Evolutionary conservation across 2,888 invertebrate genomes (phyloP).

Genomic region (Pteria penguin): DNA sequence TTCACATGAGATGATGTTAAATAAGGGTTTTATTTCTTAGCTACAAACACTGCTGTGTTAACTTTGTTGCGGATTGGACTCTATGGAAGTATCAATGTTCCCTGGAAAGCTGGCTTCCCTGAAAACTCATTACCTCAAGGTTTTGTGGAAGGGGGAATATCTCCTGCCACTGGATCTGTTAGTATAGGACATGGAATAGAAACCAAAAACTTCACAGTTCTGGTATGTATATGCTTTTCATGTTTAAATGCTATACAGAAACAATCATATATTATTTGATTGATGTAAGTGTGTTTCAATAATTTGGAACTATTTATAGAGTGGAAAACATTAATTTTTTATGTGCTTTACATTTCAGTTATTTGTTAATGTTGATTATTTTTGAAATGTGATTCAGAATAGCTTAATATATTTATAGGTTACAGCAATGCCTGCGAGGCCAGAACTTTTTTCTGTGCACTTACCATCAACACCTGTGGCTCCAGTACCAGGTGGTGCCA

Average conservation of each 20-base stretch:
- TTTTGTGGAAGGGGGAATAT: conserved; percentile 65
- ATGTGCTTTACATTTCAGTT: background rate
- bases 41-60: conserved; percentile 54
- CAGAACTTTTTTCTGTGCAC: conserved; percentile 72
- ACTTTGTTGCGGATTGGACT: conserved; percentile 66
- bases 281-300: too few relatives aligned
- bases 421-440: conserved; percentile 50
- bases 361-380: background rate
- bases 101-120: conserved; percentile 72
- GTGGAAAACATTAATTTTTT: background rate
- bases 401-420: conserved; percentile 54
- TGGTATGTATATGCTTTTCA: too few relatives aligned
- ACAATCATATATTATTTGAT: too few relatives aligned
- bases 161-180: conserved; percentile 63
- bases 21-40: conserved; percentile 48
- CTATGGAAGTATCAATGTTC: conserved; percentile 72
- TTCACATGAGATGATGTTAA: too few relatives aligned
- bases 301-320: too few relatives aligned
- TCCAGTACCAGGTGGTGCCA: conserved; percentile 70
- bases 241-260: too few relatives aligned
- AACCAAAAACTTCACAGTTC: conserved; percentile 65
- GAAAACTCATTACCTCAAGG: conserved; percentile 52
- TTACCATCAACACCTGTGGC: conserved; percentile 67
- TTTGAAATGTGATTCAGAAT: background rate
- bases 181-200: conserved; percentile 68